Percentiles rank a stretch among this genome's conserved stretches.
Conservation (phyloP, 2,113 vertebrate genomes). For the Podarcis cretensis region DNA sequence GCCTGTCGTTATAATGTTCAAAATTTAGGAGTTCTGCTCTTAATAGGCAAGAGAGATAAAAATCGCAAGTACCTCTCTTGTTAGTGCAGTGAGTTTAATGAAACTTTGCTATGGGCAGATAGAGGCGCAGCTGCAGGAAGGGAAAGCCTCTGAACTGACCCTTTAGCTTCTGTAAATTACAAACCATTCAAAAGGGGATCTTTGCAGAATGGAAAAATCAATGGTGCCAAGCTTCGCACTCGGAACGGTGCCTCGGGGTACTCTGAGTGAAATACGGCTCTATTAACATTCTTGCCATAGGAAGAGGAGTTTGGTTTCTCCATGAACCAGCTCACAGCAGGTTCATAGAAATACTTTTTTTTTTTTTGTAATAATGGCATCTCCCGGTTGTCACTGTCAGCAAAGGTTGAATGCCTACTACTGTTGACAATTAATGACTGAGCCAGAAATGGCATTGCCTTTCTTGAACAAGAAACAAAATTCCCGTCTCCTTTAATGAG, state of each 20-base stretch:
- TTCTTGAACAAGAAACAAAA: background rate
- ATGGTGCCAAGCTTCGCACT: background rate
- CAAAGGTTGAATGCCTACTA: background rate
- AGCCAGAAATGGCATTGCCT: background rate
- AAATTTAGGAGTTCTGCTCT: background rate
- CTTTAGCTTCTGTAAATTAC: background rate
- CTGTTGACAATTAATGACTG: background rate
- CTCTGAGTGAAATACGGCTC: background rate
- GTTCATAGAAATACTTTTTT: background rate
- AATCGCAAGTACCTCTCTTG: too few species aligned
- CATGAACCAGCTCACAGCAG: background rate
- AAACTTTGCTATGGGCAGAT: background rate
- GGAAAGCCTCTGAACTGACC: conserved; percentile 9
- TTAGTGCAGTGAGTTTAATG: rapidly evolving
- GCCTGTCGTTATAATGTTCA: too few species aligned
- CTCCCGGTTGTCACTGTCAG: conserved; percentile 24
- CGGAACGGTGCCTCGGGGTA: conserved; percentile 13
- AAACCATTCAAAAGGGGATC: background rate
- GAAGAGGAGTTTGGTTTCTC: conserved; percentile 24
- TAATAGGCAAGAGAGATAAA: too few species aligned
- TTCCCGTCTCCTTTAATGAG: conserved; percentile 28
- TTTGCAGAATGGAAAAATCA: conserved; percentile 19
- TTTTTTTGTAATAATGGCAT: background rate
- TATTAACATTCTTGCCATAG: conserved; percentile 36
- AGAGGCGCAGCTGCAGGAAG: background rate